Evolutionary conservation across 2,888 invertebrate species (phyloP).

Genomic region (Panzeria rudis): DNA sequence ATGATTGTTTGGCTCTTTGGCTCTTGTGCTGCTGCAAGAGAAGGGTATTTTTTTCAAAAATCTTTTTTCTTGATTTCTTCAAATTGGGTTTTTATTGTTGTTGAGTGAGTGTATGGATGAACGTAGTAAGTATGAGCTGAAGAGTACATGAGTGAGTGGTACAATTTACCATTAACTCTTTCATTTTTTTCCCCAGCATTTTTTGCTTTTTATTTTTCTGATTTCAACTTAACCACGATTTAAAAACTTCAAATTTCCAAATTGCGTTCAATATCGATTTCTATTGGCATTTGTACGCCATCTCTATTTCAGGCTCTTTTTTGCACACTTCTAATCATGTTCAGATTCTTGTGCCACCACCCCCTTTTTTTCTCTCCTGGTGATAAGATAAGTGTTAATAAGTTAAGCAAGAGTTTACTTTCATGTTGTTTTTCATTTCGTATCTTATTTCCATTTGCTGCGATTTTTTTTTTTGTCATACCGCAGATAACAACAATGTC

Average conservation of each 20-base stretch:
- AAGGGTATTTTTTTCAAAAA: conserved; percentile 7
- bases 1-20: conserved; percentile 29
- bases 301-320: conserved; percentile 16
- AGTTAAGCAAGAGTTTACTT: conserved; percentile 64
- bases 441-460: conserved; percentile 8
- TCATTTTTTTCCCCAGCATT: conserved; percentile 24
- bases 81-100: conserved; percentile 63
- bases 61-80: conserved; percentile 34
- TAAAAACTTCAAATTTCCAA: conserved; percentile 34
- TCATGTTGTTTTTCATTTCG: conserved; percentile 6
- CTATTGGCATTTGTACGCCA: conserved; percentile 47
- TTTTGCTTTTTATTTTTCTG: conserved; percentile 25
- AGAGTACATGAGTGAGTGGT: conserved; percentile 28
- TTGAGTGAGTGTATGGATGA: conserved; percentile 30
- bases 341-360: neutral
- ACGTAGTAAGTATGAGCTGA: neutral
- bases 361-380: neutral
- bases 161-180: conserved; percentile 55
- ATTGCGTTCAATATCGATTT: conserved; percentile 65
- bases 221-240: conserved; percentile 61
- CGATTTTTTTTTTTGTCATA: conserved; percentile 7
- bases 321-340: neutral
- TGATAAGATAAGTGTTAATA: conserved; percentile 68
- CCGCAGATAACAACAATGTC: conserved; percentile 67
- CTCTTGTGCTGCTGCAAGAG: conserved; percentile 17